A percentile compares a stretch with the other conserved stretches of the same genome.
Evolutionary conservation across 2,113 vertebrate genomes (phyloP).

Genomic region (Pleuronectes platessa): DNA sequence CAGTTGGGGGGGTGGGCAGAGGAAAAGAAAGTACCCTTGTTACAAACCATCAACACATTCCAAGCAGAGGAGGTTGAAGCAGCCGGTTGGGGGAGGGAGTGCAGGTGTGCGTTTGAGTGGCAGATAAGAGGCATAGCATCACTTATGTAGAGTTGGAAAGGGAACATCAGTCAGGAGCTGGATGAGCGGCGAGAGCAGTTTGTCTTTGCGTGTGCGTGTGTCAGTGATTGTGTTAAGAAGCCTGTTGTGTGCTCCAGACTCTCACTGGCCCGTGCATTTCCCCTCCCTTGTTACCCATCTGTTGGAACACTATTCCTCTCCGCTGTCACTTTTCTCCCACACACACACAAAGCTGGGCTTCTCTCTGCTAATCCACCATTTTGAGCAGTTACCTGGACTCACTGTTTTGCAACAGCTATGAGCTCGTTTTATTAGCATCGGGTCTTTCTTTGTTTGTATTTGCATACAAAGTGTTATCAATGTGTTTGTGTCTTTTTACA

Average conservation of each 20-base stretch:
- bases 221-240: constrained; percentile 48
- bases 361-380: constrained; percentile 25
- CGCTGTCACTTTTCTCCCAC: constrained; percentile 16
- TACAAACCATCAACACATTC: constrained; percentile 41
- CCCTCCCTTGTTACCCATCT: constrained; percentile 55
- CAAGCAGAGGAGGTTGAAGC: constrained; percentile 19
- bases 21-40: constrained; percentile 21
- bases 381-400: constrained; percentile 19
- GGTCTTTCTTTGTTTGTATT: background rate
- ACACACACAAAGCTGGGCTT: background rate
- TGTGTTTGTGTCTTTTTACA: constrained; percentile 59
- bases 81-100: constrained; percentile 21
- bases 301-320: constrained; percentile 41
- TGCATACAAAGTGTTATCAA: constrained; percentile 3
- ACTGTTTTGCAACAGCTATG: background rate
- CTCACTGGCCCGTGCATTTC: constrained; percentile 28
- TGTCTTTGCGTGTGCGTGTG: constrained; percentile 40
- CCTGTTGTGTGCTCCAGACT: constrained; percentile 46
- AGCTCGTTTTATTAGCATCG: background rate
- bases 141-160: constrained; percentile 72
- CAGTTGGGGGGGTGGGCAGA: constrained; percentile 1
- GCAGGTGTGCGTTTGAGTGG: constrained; percentile 73
- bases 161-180: constrained; percentile 66
- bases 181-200: constrained; percentile 40
- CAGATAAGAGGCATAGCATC: constrained; percentile 71